A percentile compares a stretch with the other conserved stretches of the same genome.
phyloP scores from a whole-genome alignment of 1,140 invertebrate species.

The Amphibalanus amphitrite region DNA sequence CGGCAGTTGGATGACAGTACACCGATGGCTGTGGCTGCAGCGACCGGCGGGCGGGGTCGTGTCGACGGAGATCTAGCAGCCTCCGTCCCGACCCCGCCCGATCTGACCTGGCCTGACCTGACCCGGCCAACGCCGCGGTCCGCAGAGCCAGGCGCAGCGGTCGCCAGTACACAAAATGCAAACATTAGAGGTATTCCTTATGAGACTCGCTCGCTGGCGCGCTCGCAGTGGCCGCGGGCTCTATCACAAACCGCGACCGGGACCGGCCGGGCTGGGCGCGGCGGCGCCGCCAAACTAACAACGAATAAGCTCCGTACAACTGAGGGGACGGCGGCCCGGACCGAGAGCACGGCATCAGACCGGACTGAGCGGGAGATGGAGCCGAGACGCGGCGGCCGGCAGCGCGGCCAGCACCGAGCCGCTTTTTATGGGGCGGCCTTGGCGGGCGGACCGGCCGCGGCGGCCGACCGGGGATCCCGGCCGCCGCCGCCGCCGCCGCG shows the following conservation, averaged over 20 bases:
- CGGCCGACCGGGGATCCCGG: too few relatives aligned
- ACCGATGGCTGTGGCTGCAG: too few relatives aligned
- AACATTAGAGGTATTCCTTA: background rate
- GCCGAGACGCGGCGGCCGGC: too few relatives aligned
- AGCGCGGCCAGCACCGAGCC: too few relatives aligned
- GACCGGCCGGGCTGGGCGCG: background rate
- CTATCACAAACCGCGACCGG: background rate
- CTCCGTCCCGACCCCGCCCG: too few relatives aligned
- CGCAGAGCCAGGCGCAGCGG: background rate
- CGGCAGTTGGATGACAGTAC: too few relatives aligned
- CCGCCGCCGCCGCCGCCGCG: too few relatives aligned
- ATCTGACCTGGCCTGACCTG: too few relatives aligned
- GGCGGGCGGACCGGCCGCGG: too few relatives aligned
- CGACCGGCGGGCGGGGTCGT: too few relatives aligned
- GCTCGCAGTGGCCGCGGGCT: background rate
- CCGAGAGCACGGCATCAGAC: too few relatives aligned
- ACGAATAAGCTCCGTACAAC: slow-evolving; percentile 1
- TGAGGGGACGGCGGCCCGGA: background rate
- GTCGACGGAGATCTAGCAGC: too few relatives aligned
- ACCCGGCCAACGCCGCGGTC: background rate
- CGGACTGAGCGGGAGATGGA: background rate
- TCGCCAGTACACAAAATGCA: background rate
- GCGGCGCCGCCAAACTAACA: background rate
- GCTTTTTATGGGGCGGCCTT: background rate
- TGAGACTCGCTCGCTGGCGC: background rate